Conservation (phyloP, 2,113 vertebrate species). For the Accipiter virgatus region DNA sequence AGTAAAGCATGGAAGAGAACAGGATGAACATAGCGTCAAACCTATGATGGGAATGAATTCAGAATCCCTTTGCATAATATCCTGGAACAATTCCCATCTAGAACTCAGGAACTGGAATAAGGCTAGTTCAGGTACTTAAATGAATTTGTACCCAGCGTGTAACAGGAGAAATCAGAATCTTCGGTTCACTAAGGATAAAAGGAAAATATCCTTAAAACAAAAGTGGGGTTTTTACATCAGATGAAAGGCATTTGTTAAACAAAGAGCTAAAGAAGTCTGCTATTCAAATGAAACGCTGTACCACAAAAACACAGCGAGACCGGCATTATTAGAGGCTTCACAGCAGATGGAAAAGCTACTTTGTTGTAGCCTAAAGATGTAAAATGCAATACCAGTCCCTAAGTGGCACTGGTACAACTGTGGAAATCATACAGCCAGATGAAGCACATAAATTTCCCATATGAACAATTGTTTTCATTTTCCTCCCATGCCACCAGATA, state of each 20-base stretch:
- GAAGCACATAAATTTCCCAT: constrained; percentile 92
- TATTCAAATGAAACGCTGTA: constrained; percentile 33
- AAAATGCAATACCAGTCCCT: constrained; percentile 84
- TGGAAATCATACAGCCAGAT: constrained; percentile 88
- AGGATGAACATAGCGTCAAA: neutral
- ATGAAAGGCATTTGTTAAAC: constrained; percentile 30
- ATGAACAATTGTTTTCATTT: constrained; percentile 87
- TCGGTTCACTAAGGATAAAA: neutral
- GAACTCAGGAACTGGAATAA: neutral
- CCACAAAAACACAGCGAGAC: constrained; percentile 17
- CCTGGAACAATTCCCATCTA: neutral
- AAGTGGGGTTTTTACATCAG: neutral
- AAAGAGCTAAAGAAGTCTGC: constrained; percentile 8
- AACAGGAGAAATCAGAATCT: neutral
- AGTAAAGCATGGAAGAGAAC: neutral
- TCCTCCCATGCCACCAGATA: constrained; percentile 80
- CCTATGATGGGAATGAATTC: neutral
- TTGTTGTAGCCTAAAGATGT: constrained; percentile 82
- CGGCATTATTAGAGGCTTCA: constrained; percentile 51
- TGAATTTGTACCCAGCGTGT: neutral
- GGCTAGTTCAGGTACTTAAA: neutral
- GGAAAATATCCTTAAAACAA: neutral
- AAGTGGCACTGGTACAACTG: constrained; percentile 84
- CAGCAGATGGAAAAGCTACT: constrained; percentile 82
- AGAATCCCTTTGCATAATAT: neutral